Evolutionary conservation across 1,140 invertebrate genomes (phyloP).

Genomic region (Hypothenemus hampei): DNA sequence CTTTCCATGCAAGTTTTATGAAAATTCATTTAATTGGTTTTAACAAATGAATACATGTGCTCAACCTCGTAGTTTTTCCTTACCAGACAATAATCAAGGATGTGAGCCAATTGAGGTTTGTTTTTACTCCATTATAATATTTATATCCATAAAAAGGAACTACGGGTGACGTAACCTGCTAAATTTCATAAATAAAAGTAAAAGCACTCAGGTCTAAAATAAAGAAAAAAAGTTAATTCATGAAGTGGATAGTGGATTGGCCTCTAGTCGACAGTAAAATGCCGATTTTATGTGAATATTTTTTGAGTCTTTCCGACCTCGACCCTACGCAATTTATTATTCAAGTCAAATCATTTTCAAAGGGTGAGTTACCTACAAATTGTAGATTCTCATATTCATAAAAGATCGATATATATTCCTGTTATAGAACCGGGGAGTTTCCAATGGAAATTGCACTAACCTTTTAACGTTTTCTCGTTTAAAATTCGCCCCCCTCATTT

Average conservation of each 20-base stretch:
- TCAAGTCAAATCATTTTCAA: conserved; percentile 9
- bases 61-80: neutral
- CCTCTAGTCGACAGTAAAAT: conserved; percentile 13
- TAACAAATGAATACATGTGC: neutral
- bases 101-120: no score
- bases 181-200: conserved; percentile 2
- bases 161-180: neutral
- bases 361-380: neutral
- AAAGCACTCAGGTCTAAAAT: conserved; percentile 10
- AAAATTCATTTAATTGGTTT: neutral
- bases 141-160: neutral
- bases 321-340: conserved; percentile 6
- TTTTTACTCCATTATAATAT: no score
- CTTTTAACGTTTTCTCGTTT: neutral
- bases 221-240: no score
- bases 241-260: conserved; percentile 11
- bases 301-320: conserved; percentile 1
- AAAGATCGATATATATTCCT: neutral
- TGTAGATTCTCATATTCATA: neutral
- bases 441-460: neutral
- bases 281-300: conserved; percentile 20
- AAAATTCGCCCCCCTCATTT: neutral
- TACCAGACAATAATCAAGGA: neutral
- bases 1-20: no score
- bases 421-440: neutral